A percentile compares a stretch with the other conserved stretches of the same genome.
These are phyloP conservation scores for Eucera pruinosa DNA, from an alignment of 2,888 invertebrate species.

Conservation along the genomic window DNA sequence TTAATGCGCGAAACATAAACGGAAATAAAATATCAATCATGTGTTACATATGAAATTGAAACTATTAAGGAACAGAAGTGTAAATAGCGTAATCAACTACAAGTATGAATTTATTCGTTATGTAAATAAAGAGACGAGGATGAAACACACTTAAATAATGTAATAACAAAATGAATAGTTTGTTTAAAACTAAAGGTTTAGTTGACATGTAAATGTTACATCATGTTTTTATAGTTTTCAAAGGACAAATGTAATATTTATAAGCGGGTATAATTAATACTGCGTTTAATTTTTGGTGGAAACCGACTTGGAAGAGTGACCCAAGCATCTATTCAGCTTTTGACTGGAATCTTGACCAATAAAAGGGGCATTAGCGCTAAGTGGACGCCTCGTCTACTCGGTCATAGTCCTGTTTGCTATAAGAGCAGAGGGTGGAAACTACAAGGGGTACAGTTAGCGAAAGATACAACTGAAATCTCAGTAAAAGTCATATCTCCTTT, in stretches of 20 bases:
- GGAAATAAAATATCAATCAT: conserved; percentile 8
- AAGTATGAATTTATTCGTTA: not conserved
- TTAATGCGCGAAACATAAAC: conserved; percentile 1
- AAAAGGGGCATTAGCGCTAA: conserved; percentile 81
- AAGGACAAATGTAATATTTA: conserved; percentile 10
- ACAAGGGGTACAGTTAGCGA: conserved; percentile 65
- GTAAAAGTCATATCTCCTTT: conserved; percentile 11
- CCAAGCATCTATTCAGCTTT: conserved; percentile 70
- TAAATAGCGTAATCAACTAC: not conserved
- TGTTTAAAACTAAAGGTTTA: too few relatives aligned
- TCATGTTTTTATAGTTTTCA: not conserved
- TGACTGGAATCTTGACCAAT: conserved; percentile 80
- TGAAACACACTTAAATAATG: not conserved
- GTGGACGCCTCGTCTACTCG: conserved; percentile 79
- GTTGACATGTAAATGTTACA: not conserved
- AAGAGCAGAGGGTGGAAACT: conserved; percentile 71
- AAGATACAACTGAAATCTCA: conserved; percentile 55
- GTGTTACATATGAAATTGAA: not conserved
- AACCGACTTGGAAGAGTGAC: conserved; percentile 49
- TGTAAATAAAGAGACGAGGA: not conserved
- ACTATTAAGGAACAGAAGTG: not conserved
- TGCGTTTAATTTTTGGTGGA: conserved; percentile 62
- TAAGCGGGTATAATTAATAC: conserved; percentile 37
- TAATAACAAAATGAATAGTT: too few relatives aligned
- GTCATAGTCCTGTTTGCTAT: conserved; percentile 77